Conservation (phyloP, 2,113 vertebrate species). For the Pelusios castaneus region DNA sequence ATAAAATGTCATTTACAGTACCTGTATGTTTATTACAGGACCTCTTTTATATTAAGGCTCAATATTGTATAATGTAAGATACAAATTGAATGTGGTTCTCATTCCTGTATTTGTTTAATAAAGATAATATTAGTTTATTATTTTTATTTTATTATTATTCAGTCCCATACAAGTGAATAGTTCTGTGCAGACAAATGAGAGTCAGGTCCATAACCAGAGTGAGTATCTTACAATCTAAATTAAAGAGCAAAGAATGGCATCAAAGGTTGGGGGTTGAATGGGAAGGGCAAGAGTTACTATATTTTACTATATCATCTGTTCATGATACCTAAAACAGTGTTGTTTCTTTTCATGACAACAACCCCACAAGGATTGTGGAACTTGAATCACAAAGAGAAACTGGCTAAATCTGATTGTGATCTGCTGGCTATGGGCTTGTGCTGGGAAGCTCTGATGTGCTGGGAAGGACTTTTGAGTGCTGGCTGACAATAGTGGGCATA, state of each 20-base stretch:
- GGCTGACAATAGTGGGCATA: neutral
- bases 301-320: neutral
- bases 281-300: neutral
- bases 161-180: neutral
- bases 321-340: neutral
- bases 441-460: neutral
- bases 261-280: neutral
- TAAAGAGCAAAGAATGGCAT: neutral
- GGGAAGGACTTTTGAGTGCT: neutral
- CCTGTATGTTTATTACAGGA: neutral
- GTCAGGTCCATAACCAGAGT: neutral
- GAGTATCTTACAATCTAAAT: neutral
- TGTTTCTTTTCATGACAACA: neutral
- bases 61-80: neutral
- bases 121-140: neutral
- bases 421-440: neutral
- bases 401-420: neutral
- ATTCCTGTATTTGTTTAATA: neutral
- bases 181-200: neutral
- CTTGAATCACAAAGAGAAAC: neutral
- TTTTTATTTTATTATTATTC: neutral
- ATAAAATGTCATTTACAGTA: neutral
- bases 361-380: too few relatives aligned
- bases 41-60: neutral
- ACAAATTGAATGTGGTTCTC: neutral